Conservation (phyloP, 1,140 invertebrate species). For the Aplysia californica region DNA sequence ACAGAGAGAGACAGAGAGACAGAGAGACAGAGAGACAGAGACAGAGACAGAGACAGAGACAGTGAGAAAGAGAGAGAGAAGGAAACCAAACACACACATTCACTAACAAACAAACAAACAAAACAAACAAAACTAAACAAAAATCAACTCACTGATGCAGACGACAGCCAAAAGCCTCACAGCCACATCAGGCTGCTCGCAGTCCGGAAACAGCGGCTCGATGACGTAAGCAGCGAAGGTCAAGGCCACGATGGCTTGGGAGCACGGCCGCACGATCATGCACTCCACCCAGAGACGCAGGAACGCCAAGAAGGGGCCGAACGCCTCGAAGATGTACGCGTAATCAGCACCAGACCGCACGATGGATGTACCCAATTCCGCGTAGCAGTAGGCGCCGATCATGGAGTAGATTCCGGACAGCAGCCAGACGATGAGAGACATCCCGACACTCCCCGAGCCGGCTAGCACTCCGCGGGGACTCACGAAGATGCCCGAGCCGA, state of each 20-base stretch:
- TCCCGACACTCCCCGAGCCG: slow-evolving; percentile 85
- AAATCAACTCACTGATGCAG: slow-evolving; percentile 61
- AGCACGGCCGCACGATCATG: slow-evolving; percentile 80
- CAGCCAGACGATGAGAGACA: slow-evolving; percentile 85
- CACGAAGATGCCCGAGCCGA: slow-evolving; percentile 90
- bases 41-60: not conserved
- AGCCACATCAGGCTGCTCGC: slow-evolving; percentile 60
- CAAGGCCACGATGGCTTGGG: slow-evolving; percentile 70
- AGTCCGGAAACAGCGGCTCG: slow-evolving; percentile 65
- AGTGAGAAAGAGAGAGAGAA: not conserved
- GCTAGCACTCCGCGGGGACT: slow-evolving; percentile 90
- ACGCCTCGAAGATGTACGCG: slow-evolving; percentile 66
- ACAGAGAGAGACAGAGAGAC: not conserved
- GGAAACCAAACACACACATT: not conserved
- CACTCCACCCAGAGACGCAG: slow-evolving; percentile 72
- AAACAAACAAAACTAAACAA: not conserved
- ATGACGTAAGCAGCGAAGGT: slow-evolving; percentile 67
- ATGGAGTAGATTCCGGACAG: slow-evolving; percentile 84
- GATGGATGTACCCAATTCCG: slow-evolving; percentile 63
- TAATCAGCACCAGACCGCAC: slow-evolving; percentile 64
- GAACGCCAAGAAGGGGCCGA: slow-evolving; percentile 66
- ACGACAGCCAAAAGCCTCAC: slow-evolving; percentile 59
- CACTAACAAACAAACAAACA: not conserved
- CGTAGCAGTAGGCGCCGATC: slow-evolving; percentile 70
- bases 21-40: not conserved